phyloP scores from a whole-genome alignment of 2,113 vertebrate genomes.

The Dasypus novemcinctus region DNA sequence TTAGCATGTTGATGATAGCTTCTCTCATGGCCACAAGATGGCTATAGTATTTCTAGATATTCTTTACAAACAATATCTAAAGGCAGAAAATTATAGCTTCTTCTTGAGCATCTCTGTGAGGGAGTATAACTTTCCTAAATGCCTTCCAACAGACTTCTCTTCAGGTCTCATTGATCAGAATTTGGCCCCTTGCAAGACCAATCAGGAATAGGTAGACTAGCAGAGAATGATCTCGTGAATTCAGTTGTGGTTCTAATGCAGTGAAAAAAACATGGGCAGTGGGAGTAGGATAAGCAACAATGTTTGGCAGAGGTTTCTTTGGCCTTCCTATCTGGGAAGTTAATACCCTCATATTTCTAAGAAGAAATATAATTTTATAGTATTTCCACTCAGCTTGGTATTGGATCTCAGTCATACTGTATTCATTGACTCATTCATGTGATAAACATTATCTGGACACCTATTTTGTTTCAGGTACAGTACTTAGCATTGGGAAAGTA shows the following conservation, averaged over 20 bases:
- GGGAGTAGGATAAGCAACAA: not conserved
- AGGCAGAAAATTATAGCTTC: not conserved
- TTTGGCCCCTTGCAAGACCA: not conserved
- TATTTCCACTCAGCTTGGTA: conserved; percentile 7
- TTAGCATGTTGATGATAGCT: not conserved
- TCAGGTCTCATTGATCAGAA: not conserved
- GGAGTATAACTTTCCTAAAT: not conserved
- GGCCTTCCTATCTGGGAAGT: not conserved
- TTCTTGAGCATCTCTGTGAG: not conserved
- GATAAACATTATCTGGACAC: not conserved
- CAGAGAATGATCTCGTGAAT: not conserved
- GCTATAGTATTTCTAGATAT: not conserved
- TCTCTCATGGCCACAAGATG: not conserved
- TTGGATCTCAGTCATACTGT: conserved; percentile 36
- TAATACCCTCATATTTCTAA: conserved; percentile 26
- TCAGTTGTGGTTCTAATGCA: not conserved
- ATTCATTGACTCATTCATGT: not conserved
- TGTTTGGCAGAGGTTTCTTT: not conserved
- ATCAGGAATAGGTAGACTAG: not conserved
- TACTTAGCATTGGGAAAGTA: not conserved
- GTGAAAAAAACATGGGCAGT: not conserved
- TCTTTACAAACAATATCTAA: not conserved
- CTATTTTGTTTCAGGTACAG: not conserved
- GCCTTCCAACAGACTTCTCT: not conserved
- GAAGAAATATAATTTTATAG: not conserved